Conservation (phyloP, 2,113 vertebrate genomes). For the Sporophila hypoxantha region DNA sequence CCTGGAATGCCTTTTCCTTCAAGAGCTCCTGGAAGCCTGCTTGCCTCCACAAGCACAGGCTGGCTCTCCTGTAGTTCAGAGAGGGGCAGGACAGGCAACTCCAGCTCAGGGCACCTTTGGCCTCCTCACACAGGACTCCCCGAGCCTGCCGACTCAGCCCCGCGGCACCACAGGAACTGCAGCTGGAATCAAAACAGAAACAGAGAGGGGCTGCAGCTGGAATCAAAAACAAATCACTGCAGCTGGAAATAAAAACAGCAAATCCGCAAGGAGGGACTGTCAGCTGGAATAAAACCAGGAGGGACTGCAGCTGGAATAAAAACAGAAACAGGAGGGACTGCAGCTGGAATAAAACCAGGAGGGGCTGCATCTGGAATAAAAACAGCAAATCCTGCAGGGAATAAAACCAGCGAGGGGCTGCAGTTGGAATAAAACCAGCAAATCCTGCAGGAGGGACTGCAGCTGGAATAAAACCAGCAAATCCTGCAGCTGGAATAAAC, state of each 20-base stretch:
- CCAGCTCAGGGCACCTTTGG: constrained; percentile 26
- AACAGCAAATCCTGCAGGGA: background rate
- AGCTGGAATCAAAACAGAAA: constrained; percentile 64
- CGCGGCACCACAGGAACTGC: constrained; percentile 76
- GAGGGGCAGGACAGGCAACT: background rate
- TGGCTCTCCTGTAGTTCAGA: constrained; percentile 59
- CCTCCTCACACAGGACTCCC: background rate
- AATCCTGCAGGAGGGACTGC: no score
- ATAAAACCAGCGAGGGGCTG: no score
- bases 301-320: constrained; percentile 74
- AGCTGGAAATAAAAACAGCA: constrained; percentile 66
- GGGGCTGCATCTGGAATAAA: background rate
- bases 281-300: no score
- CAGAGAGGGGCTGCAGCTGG: no score
- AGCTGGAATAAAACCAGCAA: background rate
- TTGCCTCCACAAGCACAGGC: constrained; percentile 77
- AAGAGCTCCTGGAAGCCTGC: constrained; percentile 60
- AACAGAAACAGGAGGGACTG: no score
- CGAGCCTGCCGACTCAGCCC: constrained; percentile 73
- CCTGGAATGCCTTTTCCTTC: constrained; percentile 59
- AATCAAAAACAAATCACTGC: no score
- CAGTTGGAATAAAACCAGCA: background rate
- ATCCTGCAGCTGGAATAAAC: background rate
- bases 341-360: background rate
- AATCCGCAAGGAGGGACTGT: no score